Conservation (phyloP, 2,113 vertebrate genomes). For the Cricetomys ansorgei region DNA sequence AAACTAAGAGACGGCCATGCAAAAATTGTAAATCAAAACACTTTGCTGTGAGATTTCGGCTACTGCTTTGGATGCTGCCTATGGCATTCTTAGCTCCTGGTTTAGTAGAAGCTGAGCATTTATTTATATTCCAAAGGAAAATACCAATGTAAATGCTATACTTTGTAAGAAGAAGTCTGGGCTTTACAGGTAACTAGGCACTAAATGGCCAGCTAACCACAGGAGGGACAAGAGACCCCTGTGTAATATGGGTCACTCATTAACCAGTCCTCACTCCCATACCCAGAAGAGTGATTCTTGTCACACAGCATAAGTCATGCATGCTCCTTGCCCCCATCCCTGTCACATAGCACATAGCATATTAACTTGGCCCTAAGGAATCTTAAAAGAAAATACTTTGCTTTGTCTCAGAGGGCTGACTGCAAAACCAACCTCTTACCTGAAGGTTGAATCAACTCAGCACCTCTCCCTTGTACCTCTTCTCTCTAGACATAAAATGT, state of each 20-base stretch:
- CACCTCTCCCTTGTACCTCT: neutral
- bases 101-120: neutral
- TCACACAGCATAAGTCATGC: neutral
- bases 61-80: neutral
- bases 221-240: neutral
- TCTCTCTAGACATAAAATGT: too few relatives aligned
- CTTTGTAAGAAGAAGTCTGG: neutral
- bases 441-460: neutral
- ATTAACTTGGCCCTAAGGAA: neutral
- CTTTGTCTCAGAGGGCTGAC: neutral
- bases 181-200: neutral
- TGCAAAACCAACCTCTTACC: neutral
- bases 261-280: neutral
- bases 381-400: neutral
- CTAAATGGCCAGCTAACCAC: neutral
- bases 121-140: neutral
- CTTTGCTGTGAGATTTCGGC: neutral
- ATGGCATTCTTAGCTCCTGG: neutral
- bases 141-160: neutral
- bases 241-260: neutral
- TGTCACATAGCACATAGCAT: neutral
- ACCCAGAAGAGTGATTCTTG: neutral
- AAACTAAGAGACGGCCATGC: neutral
- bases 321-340: neutral
- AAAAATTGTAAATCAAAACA: neutral